These are phyloP conservation scores for Neocrepidodera transversa DNA, from an alignment of 2,888 invertebrate genomes.

Conservation along the genomic window DNA sequence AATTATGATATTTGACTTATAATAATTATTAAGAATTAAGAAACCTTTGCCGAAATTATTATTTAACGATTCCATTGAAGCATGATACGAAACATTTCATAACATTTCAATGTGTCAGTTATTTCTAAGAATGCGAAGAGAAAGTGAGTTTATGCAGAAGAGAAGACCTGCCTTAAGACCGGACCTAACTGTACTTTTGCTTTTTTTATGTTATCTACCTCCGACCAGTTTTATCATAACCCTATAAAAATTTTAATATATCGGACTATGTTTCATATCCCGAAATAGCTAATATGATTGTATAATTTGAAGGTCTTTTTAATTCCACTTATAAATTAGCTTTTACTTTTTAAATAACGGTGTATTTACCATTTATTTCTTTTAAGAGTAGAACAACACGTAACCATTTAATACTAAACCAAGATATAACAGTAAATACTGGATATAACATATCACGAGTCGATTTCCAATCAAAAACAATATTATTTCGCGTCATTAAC, in stretches of 20 bases:
- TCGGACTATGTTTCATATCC: too few relatives aligned
- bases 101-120: constrained; percentile 26
- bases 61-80: neutral
- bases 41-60: too few relatives aligned
- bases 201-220: constrained; percentile 1
- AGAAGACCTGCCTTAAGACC: constrained; percentile 31
- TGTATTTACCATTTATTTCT: constrained; percentile 2
- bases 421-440: constrained; percentile 17
- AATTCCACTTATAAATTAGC: constrained; percentile 4
- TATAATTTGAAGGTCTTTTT: constrained; percentile 11
- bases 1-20: too few relatives aligned
- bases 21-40: too few relatives aligned
- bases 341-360: constrained; percentile 24
- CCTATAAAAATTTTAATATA: neutral
- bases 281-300: too few relatives aligned
- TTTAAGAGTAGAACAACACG: constrained; percentile 6
- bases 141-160: constrained; percentile 32
- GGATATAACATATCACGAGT: neutral
- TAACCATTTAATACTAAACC: constrained; percentile 4
- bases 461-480: neutral
- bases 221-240: neutral
- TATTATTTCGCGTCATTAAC: too few relatives aligned
- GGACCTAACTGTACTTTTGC: constrained; percentile 2
- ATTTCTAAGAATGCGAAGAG: constrained; percentile 37
- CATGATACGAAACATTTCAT: constrained; percentile 22